These are phyloP conservation scores for Petroica traversi DNA, from an alignment of 2,113 vertebrate genomes.

Conservation along the genomic window DNA sequence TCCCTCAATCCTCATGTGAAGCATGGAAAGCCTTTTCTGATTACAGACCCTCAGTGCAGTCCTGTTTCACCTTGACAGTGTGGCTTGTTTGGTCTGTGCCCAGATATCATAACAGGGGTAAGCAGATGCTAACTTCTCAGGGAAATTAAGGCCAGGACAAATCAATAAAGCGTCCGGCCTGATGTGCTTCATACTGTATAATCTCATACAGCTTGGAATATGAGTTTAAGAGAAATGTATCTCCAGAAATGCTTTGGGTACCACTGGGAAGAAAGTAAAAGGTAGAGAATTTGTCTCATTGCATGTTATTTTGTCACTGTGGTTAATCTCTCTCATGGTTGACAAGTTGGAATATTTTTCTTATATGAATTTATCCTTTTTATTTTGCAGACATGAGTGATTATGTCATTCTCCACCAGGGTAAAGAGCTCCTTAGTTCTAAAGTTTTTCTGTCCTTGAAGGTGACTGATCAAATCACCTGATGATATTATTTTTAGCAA, in stretches of 20 bases:
- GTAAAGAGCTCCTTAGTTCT: not conserved
- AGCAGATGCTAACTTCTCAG: constrained; percentile 10
- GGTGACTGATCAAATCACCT: constrained; percentile 13
- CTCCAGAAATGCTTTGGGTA: not conserved
- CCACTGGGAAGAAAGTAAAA: not conserved
- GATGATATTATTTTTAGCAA: constrained; percentile 25
- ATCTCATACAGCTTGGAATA: not conserved
- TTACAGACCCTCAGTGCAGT: not conserved
- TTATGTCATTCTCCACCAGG: not conserved
- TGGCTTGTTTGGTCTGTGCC: not conserved
- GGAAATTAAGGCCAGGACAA: not conserved
- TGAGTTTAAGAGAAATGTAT: not conserved
- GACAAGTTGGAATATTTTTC: not conserved
- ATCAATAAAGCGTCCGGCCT: not conserved
- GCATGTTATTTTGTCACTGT: not conserved
- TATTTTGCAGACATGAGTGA: not conserved
- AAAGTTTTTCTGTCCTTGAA: not conserved
- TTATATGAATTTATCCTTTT: not conserved
- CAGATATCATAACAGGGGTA: not conserved
- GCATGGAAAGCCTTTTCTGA: not conserved
- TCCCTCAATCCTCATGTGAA: not conserved
- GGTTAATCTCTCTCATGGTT: not conserved
- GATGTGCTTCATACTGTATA: not conserved
- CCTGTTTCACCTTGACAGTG: not conserved
- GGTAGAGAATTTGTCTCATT: not conserved